Percentiles rank a stretch among this genome's conserved stretches.
Conservation (phyloP, 2,888 invertebrate species). For the Tortrix viridana region DNA sequence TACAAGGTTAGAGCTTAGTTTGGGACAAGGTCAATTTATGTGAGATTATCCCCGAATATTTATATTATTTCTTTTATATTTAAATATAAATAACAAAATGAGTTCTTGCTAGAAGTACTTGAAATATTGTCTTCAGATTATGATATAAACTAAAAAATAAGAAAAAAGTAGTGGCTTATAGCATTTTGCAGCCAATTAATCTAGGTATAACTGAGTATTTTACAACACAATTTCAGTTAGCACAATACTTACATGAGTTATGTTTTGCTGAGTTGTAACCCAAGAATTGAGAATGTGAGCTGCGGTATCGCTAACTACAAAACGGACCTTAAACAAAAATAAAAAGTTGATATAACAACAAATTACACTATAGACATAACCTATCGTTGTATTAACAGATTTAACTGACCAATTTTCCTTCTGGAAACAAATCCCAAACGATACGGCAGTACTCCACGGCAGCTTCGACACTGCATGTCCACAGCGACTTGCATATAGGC, state of each 20-base stretch:
- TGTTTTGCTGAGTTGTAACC: conserved; percentile 92
- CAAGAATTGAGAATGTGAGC: conserved; percentile 94
- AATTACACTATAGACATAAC: neutral
- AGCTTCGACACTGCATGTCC: conserved; percentile 98
- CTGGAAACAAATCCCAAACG: conserved; percentile 98
- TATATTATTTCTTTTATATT: no score
- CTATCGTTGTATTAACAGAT: neutral
- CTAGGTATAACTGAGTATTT: no score
- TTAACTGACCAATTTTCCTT: conserved; percentile 89
- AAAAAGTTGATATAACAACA: conserved; percentile 2
- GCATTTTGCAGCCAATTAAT: no score
- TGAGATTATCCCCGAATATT: no score
- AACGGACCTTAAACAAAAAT: conserved; percentile 86
- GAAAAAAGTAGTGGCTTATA: no score
- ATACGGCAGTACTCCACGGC: conserved; percentile 98
- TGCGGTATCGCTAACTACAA: conserved; percentile 94
- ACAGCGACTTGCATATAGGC: conserved; percentile 95
- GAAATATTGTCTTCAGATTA: no score
- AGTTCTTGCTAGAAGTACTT: no score
- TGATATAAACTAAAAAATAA: no score
- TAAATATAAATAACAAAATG: no score
- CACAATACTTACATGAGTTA: conserved; percentile 88
- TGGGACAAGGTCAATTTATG: no score
- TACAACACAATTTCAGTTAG: no score
- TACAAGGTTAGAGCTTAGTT: no score